These are phyloP conservation scores for Imbricaverruca yamaguchii DNA, from an alignment of 2,888 invertebrate species.

Conservation along the genomic window DNA sequence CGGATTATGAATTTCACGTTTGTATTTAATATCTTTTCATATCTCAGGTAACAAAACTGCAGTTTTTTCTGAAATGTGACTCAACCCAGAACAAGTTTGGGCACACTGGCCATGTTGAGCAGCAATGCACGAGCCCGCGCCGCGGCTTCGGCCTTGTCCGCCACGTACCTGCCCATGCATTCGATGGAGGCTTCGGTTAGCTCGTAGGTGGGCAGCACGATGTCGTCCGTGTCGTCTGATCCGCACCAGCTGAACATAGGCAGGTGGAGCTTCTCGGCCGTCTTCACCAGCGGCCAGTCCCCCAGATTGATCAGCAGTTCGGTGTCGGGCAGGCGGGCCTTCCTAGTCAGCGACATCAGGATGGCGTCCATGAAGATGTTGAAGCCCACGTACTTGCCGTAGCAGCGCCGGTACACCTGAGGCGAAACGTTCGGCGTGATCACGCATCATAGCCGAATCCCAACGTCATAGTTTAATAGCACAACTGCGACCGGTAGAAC, in stretches of 20 bases:
- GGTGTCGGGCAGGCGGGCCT: slow-evolving; percentile 71
- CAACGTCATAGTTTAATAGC: no score
- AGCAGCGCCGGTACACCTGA: slow-evolving; percentile 72
- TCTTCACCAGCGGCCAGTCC: slow-evolving; percentile 75
- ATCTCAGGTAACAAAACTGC: no score
- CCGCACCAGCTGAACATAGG: slow-evolving; percentile 98
- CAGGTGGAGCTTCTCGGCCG: slow-evolving; percentile 47
- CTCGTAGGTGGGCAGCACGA: slow-evolving; percentile 92
- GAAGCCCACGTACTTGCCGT: slow-evolving; percentile 90
- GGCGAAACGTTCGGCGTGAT: neutral
- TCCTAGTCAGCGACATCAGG: slow-evolving; percentile 68
- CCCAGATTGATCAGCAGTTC: slow-evolving; percentile 89
- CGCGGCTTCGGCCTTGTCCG: no score
- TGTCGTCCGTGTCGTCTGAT: slow-evolving; percentile 72
- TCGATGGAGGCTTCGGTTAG: slow-evolving; percentile 84
- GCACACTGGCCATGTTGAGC: no score
- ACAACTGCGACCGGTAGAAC: no score
- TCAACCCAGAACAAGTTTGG: no score
- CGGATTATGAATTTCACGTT: no score
- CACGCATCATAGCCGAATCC: no score
- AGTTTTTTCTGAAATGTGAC: no score
- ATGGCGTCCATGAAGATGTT: slow-evolving; percentile 91
- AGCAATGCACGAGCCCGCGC: no score
- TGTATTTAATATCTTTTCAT: no score
- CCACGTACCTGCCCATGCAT: slow-evolving; percentile 75